A percentile compares a stretch with the other conserved stretches of the same genome.
These are phyloP conservation scores for Gasterosteus aculeatus DNA, from an alignment of 2,113 vertebrate species.

Conservation along the genomic window DNA sequence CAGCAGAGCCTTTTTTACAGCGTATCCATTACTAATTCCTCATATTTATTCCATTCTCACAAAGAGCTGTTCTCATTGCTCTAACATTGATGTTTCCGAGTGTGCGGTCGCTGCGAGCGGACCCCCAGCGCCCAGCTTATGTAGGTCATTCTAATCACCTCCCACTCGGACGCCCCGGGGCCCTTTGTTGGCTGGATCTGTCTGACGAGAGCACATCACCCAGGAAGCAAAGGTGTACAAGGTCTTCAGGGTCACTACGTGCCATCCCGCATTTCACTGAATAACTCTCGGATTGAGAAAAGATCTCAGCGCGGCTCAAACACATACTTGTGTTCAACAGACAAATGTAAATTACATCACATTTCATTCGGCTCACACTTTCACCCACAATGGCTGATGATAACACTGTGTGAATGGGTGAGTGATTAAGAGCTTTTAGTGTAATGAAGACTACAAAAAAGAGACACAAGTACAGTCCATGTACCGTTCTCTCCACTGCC, in stretches of 20 bases:
- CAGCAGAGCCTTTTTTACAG: neutral
- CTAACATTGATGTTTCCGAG: conserved; percentile 4
- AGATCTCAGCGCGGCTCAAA: neutral
- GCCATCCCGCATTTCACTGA: conserved; percentile 8
- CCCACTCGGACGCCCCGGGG: conserved; percentile 12
- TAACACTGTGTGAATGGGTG: no score
- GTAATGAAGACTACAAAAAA: no score
- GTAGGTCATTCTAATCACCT: conserved; percentile 54
- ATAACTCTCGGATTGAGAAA: neutral
- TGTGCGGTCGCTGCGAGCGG: neutral
- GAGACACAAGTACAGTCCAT: no score
- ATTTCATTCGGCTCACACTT: no score
- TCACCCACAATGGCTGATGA: no score
- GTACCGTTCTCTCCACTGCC: no score
- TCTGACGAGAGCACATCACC: conserved; percentile 27
- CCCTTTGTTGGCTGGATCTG: conserved; percentile 25
- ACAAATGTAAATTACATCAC: neutral
- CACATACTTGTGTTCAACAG: neutral
- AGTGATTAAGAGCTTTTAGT: no score
- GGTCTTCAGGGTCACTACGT: conserved; percentile 15
- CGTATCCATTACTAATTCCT: conserved; percentile 39
- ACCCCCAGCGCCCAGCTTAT: conserved; percentile 23
- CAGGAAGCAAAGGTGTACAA: conserved; percentile 10
- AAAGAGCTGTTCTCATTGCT: conserved; percentile 46
- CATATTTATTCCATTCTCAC: conserved; percentile 28